These are phyloP conservation scores for Hyposmocoma kahamanoa DNA, from an alignment of 1,140 invertebrate genomes.

Conservation along the genomic window DNA sequence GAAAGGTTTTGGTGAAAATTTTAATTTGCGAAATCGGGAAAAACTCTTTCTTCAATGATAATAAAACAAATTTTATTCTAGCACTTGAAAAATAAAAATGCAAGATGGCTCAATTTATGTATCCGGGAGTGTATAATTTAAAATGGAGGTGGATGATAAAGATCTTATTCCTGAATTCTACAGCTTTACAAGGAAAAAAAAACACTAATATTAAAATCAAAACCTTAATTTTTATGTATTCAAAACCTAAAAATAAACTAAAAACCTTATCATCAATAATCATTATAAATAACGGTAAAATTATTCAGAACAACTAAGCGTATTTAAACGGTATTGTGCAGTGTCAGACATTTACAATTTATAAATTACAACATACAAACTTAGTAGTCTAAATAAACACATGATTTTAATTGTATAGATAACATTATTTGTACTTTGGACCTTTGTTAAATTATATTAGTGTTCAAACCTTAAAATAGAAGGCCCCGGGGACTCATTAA, in stretches of 20 bases:
- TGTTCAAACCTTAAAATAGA: neutral
- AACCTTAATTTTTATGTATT: constrained; percentile 20
- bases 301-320: constrained; percentile 52
- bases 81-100: too few relatives aligned
- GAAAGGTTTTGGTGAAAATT: too few relatives aligned
- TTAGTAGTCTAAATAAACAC: neutral
- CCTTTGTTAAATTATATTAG: neutral
- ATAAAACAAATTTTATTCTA: too few relatives aligned
- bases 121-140: too few relatives aligned
- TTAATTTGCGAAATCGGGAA: too few relatives aligned
- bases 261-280: constrained; percentile 25
- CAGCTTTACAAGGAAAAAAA: too few relatives aligned
- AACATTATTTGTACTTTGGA: constrained; percentile 14
- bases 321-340: constrained; percentile 49
- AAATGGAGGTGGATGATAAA: too few relatives aligned
- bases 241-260: constrained; percentile 38
- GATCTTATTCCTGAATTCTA: too few relatives aligned
- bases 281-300: constrained; percentile 46
- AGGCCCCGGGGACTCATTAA: neutral
- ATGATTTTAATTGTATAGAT: too few relatives aligned
- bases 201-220: constrained; percentile 22
- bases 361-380: neutral
- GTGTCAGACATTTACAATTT: constrained; percentile 14
- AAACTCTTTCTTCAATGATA: too few relatives aligned
- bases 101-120: too few relatives aligned